Percentiles rank a stretch among this genome's conserved stretches.
These are phyloP conservation scores for Puntigrus tetrazona DNA, from an alignment of 2,113 vertebrate genomes.

Conservation along the genomic window DNA sequence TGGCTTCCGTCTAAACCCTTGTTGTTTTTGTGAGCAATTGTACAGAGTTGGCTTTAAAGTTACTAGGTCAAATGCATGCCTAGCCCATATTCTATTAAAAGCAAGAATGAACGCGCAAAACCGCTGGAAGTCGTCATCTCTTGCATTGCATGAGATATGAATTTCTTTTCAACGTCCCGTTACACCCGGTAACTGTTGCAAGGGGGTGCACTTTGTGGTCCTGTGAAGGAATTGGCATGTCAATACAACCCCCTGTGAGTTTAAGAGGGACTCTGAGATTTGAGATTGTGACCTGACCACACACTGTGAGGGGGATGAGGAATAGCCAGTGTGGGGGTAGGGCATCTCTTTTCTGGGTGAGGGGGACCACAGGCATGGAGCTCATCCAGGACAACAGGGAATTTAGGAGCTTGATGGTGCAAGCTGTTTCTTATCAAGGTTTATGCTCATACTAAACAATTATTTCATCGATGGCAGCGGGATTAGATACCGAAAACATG, in stretches of 20 bases:
- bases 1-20: not conserved
- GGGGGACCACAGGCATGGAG: constrained; percentile 30
- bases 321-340: constrained; percentile 34
- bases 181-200: constrained; percentile 7
- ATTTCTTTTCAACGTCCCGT: not conserved
- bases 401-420: not conserved
- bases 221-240: constrained; percentile 35
- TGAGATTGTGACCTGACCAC: constrained; percentile 52
- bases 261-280: constrained; percentile 17
- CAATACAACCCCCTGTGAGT: constrained; percentile 43
- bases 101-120: not conserved
- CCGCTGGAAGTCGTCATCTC: not conserved
- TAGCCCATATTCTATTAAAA: not conserved
- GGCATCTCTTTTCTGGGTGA: constrained; percentile 36
- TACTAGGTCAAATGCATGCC: not conserved
- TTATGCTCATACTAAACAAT: not conserved
- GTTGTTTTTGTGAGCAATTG: not conserved
- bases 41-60: not conserved
- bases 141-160: not conserved
- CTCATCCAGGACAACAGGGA: constrained; percentile 11
- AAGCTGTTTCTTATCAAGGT: not conserved
- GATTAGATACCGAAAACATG: not conserved
- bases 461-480: not conserved
- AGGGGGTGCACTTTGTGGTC: constrained; percentile 2
- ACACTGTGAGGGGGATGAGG: constrained; percentile 52